Evolutionary conservation across 2,888 invertebrate species (phyloP).

Genomic region (Antheraea assamensis): DNA sequence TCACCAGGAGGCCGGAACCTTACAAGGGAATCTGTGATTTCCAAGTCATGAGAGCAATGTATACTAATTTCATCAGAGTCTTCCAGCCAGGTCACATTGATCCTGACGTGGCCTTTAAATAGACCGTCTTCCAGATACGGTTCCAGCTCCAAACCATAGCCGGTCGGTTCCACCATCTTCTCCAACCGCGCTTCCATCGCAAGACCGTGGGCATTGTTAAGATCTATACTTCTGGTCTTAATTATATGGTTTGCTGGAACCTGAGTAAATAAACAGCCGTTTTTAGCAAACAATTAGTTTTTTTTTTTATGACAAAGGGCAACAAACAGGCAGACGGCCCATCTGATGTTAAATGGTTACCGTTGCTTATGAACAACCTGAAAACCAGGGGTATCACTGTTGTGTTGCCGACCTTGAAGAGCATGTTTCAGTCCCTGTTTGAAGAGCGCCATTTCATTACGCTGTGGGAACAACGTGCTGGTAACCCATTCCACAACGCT

Average conservation of each 20-base stretch:
- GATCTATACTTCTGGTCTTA: constrained; percentile 84
- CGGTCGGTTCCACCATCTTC: constrained; percentile 83
- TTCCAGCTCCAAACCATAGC: constrained; percentile 85
- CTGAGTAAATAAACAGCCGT: constrained; percentile 28
- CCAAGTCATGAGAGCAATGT: constrained; percentile 85
- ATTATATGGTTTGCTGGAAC: constrained; percentile 60
- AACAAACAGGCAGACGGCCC: too few relatives aligned
- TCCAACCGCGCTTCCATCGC: constrained; percentile 85
- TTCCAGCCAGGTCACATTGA: constrained; percentile 85
- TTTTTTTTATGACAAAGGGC: too few relatives aligned
- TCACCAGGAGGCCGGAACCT: constrained; percentile 45
- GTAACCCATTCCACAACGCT: too few relatives aligned
- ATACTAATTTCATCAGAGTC: constrained; percentile 84
- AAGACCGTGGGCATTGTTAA: constrained; percentile 86
- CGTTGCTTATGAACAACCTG: too few relatives aligned
- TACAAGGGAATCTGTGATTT: constrained; percentile 80
- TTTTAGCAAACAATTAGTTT: background rate
- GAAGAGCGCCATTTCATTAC: too few relatives aligned
- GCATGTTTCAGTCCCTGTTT: too few relatives aligned
- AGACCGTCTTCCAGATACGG: constrained; percentile 85
- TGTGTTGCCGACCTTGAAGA: too few relatives aligned
- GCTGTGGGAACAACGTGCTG: too few relatives aligned
- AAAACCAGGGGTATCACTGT: too few relatives aligned
- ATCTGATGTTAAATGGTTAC: too few relatives aligned
- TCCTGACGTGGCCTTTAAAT: constrained; percentile 86